Base-by-base conservation (phyloP, 2,888 invertebrate genomes). In the Drosophila nigricruria region DNA sequence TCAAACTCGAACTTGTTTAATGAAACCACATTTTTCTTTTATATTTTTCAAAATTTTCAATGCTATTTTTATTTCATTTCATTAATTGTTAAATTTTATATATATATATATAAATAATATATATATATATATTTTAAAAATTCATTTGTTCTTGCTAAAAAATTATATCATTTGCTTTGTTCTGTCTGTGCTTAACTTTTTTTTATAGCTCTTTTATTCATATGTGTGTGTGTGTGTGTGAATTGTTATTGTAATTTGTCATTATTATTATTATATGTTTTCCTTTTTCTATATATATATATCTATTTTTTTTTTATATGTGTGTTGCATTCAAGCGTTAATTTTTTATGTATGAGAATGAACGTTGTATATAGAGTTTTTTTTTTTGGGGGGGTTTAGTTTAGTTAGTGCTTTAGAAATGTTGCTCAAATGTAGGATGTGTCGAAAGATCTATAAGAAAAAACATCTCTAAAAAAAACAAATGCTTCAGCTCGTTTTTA, bases 181-280 rank as follows among this genome's bases (percentile, higher is more conserved):
- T 68, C 43, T 73, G 68, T 73, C 36, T 61, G 69, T 63, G 77
- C 69, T 73, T 66, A 74, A 58, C 61, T 43, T 62, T 74, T 74
- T 56, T 50, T 49, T 18, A 78, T 78, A 73, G 73, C 64, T 78
- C 68, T 47, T 68, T 58, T 52, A 64, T 73, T 57, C 54, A 58
- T 68, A 59, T 77, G 50, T 59, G 25, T 61, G n/a, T 70, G 34
- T 63, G 40, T 61, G 40, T 68, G 58, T 73, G 14, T 58, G 61
- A 53, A 66, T 64, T 72, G 59, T 80, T 81, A 80, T 82, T 81
- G 83, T 80, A 72, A 68, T 72, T 74, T 69, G 81, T 82, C 86
- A 86, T 85, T 58, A 45, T 61, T 38, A 43, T 43, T 40, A 45
- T 50, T 34, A 56, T 59, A 45, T 14, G 49, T 59, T 68, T 30